Conservation (phyloP, 2,113 vertebrate genomes). For the Octodon degus region DNA sequence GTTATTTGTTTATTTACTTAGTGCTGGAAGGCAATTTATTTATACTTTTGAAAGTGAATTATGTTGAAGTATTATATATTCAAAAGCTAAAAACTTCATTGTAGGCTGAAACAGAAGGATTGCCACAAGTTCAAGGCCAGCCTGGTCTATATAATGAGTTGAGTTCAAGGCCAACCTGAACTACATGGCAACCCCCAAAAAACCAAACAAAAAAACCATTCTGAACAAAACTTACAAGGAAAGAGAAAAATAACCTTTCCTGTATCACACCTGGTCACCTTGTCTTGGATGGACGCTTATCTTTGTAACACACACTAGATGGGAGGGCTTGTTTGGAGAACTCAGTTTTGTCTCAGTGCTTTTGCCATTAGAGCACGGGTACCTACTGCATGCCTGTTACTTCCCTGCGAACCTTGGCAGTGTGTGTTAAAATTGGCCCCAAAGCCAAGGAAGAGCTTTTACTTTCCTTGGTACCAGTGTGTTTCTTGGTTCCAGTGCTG, state of each 20-base stretch:
- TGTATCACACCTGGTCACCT: neutral
- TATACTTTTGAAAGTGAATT: slow-evolving; percentile 33
- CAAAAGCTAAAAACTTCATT: neutral
- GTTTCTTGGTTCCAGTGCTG: neutral
- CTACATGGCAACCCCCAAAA: neutral
- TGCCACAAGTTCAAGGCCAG: neutral
- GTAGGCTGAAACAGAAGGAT: neutral
- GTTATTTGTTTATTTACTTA: neutral
- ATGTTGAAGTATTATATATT: neutral
- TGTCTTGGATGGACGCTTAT: neutral
- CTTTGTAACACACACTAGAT: neutral
- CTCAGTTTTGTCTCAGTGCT: slow-evolving; percentile 12
- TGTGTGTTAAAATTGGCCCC: neutral
- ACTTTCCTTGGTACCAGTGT: neutral
- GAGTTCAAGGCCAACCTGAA: neutral
- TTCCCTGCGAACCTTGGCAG: neutral
- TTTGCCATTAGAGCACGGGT: neutral
- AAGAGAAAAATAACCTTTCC: neutral
- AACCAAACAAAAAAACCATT: neutral
- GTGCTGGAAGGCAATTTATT: neutral
- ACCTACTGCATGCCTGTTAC: neutral
- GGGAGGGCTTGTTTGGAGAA: neutral
- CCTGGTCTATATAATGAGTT: neutral
- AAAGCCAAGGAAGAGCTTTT: neutral
- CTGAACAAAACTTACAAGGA: neutral